These are phyloP conservation scores for Vollenhovia emeryi DNA, from an alignment of 1,140 invertebrate genomes.

Conservation along the genomic window DNA sequence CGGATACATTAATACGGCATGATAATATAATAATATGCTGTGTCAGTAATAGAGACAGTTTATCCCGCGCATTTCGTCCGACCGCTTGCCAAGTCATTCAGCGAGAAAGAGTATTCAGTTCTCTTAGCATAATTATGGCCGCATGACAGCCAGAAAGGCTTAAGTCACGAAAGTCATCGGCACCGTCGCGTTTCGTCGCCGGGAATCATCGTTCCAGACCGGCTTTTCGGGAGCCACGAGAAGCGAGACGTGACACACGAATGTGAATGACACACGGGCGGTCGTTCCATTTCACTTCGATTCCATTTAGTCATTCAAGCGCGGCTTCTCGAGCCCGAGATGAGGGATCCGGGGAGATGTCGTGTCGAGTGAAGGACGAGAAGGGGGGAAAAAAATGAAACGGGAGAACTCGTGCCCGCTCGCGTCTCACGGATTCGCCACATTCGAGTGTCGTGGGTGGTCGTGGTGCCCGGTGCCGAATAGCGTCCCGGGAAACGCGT, in stretches of 20 bases:
- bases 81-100: slow-evolving; percentile 2
- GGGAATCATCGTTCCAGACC: slow-evolving; percentile 43
- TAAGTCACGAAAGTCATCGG: slow-evolving; percentile 48
- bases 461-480: slow-evolving; percentile 24
- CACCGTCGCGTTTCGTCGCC: slow-evolving; percentile 40
- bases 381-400: background rate
- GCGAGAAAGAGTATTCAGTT: slow-evolving; percentile 18
- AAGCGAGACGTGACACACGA: slow-evolving; percentile 12
- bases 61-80: slow-evolving; percentile 25
- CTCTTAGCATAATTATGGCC: slow-evolving; percentile 25
- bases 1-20: background rate
- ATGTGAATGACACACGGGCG: slow-evolving; percentile 51
- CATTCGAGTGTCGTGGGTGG: slow-evolving; percentile 68
- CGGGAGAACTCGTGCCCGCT: slow-evolving; percentile 49
- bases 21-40: slow-evolving; percentile 32
- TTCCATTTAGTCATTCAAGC: slow-evolving; percentile 63
- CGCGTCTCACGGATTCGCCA: slow-evolving; percentile 70
- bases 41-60: slow-evolving; percentile 25
- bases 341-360: slow-evolving; percentile 26
- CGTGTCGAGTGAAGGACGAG: slow-evolving; percentile 20
- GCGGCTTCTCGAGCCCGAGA: slow-evolving; percentile 15
- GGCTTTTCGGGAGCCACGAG: slow-evolving; percentile 5
- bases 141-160: slow-evolving; percentile 47
- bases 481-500: slow-evolving; percentile 54
- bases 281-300: slow-evolving; percentile 67